Percentiles rank a stretch among this genome's conserved stretches.
Conservation (phyloP, 2,797 vertebrate species). For the Nothura maculosa region DNA sequence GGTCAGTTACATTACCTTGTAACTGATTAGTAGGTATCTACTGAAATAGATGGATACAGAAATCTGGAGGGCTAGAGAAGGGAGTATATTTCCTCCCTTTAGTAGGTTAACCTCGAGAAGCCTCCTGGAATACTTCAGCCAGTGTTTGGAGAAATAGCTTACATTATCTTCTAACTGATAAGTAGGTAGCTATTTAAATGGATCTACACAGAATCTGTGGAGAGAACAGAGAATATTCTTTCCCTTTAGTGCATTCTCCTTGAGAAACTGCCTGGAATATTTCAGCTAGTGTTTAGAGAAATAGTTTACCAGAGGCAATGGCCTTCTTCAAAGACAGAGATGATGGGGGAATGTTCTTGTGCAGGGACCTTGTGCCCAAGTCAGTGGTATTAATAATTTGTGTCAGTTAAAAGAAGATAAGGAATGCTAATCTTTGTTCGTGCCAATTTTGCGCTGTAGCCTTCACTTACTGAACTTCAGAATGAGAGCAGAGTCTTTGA, state of each 20-base stretch:
- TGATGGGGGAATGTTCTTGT: neutral
- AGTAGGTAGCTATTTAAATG: neutral
- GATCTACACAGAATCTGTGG: neutral
- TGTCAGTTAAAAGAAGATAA: constrained; percentile 37
- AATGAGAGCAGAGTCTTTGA: neutral
- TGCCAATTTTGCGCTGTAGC: neutral
- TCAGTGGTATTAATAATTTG: constrained; percentile 16
- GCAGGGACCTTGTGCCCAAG: neutral
- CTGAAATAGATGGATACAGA: neutral
- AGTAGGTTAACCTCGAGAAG: neutral
- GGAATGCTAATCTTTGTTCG: neutral
- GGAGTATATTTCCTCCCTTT: neutral
- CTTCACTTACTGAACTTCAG: neutral
- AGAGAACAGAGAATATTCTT: neutral
- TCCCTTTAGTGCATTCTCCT: neutral
- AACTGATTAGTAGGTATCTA: neutral
- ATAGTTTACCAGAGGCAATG: neutral
- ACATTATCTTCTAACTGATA: rapidly evolving
- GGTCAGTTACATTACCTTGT: neutral
- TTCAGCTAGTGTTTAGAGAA: neutral
- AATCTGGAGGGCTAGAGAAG: neutral
- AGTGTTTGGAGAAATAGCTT: neutral
- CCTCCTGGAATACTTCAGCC: neutral
- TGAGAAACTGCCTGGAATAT: neutral
- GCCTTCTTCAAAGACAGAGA: neutral